Evolutionary conservation across 2,113 vertebrate genomes (phyloP), one percentile per base, ranked within the genome.

Genomic region (Smithornis capensis): DNA sequence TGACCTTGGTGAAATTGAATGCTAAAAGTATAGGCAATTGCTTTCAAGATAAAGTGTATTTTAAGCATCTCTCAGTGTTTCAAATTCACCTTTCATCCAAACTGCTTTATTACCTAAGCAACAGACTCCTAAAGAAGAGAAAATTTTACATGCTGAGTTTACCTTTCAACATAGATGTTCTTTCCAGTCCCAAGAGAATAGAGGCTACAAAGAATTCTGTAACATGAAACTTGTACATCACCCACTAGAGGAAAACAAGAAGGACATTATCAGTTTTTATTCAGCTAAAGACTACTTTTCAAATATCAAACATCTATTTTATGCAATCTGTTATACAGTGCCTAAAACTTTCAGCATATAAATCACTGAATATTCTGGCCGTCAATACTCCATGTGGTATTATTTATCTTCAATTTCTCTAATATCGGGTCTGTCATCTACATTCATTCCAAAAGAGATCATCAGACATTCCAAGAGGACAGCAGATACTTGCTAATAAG

Each of bases 131-230:
- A 57, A 82, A 42, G 19, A 75, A 71, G 10, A 83, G 16, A 70
- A 90, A 83, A 74, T 31, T 33, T 83, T 65, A 53, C 47, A 67
- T 16, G 33, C 25, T 50, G 63, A 65, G 49, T 89, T 92, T 74
- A 99, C 99, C 99, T 99, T 97, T 99, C 99, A 86, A 99, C 99
- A n/a, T 99, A 99, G 97, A 99, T 99, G 97, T 99, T 99, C 96
- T 99, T 99, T 62, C 99, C 99, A 33, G 99, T 99, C 56, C 99
- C 99, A 82, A 99, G 98, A 14, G 99, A 98, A 89, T 99, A 99
- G 8, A 99, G 98, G 91, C 99, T 99, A 96, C 98, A 98, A 91
- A 99, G 98, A 95, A 99, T 99, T 79, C 98, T 98, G 96, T 99
- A 99, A 96, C 99, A 99, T 57, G 99, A 99, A 95, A 99, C 98